Base-by-base conservation (phyloP, 2,888 invertebrate species). In the Eupithecia subumbrata region DNA sequence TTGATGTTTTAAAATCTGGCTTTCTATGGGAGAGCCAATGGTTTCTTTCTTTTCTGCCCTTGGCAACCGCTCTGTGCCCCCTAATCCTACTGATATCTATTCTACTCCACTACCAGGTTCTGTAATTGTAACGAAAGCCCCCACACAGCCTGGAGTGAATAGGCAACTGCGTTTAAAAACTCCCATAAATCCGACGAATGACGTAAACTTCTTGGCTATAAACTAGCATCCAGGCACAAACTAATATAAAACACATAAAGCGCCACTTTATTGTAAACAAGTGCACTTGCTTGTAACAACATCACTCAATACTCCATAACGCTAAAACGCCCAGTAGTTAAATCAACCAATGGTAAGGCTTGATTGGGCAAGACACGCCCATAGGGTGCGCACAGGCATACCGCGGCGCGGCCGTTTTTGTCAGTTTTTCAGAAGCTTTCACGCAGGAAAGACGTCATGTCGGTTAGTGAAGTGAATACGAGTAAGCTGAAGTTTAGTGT, bases 401-500 rank as follows among this genome's bases (percentile, higher is more conserved):
- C 84, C 86, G 85, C 80, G 83, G 68, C 77, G 77, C 82, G 76
- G 82, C 82, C 81, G 74, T 80, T 83, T 84, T 81, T 83, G 88
- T 91, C 89, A 94, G 94, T 95, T 90, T 93, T 90, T 89, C 89
- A 89, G 88, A 83, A 82, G 87, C 89, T 82, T 85, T 86, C 87
- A 81, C 81, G 82, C 82, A 81, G 84, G 85, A 79, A 82, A 87
- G 89, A 43, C 43, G 30, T 18, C 93, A 94, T 93, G 85, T 92
- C 94, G 78, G 80, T 74, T 25, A 85, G 92, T 89, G 92, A 91
- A 84, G 88, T 91, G 80, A 88, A 85, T 80, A 82, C 89, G 81
- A 90, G 85, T 80, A 95, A 95, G 83, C 88, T 96, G 80, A 97
- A 97, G 92, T 97, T 97, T 86, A 97, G 97, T 84, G 96, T 97